Base-by-base conservation (phyloP, 2,888 invertebrate genomes). In the Tachystola acroxantha region DNA sequence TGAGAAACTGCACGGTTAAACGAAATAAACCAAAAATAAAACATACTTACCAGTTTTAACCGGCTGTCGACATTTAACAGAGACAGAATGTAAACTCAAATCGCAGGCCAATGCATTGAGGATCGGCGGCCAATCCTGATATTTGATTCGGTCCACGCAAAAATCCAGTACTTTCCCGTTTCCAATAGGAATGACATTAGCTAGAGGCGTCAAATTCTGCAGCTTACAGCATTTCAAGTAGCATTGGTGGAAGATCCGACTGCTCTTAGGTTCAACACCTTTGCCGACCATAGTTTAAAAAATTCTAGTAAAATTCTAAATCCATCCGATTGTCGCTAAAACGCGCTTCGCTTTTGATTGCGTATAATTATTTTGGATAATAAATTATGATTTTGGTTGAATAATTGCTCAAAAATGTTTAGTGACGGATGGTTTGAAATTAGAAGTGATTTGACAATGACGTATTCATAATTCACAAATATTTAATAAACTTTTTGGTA, bases 121-220 rank as follows among this genome's bases (percentile, higher is more conserved):
- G 32, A 95, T 91, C 1, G 94, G 91, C 19, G 89, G 85, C 94
- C 94, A 95, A 48, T 95, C 94, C 42, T 88, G 90, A 43, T 92
- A 90, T 56, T 91, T 92, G 33, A 95, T 88, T 46, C 94, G 89
- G 60, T 95, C 94, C 34, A 91, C 93, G 46, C 89, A 90, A 53
- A 95, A 92, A 50, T 94, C 94, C 42, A 93, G 55, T 26, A 81
- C 70, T 32, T 89, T 84, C 10, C 86, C 88, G 37, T 84, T 84
- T 28, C 74, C 72, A n/a, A 75, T 65, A 1, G 85, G 79, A 20
- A 81, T 51, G n/a, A 84, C 76, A 49, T 57, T 70, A 41, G 59
- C 76, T 25, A 87, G 40, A 2, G 87, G 82, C 19, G 79, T 78
- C 36, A 88, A 46, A 46, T 88, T 86, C 58, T 87, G 85, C 38